Base-by-base conservation (phyloP, 92 coral and sea anemone species). In the Paramuricea clavata region DNA sequence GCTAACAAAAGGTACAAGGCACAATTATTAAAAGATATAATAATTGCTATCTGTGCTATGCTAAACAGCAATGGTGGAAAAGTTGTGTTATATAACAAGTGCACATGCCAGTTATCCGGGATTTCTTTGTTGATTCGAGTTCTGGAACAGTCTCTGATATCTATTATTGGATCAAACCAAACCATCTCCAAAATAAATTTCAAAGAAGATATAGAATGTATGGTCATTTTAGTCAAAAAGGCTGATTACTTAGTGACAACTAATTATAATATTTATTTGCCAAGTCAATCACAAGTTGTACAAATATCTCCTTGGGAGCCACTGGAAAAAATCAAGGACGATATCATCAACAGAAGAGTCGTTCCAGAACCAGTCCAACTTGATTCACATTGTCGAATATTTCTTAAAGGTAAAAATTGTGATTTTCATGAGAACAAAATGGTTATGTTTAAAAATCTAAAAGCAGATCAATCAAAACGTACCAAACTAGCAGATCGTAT, bases 401-500 rank as follows among this genome's bases (percentile, higher is more conserved):
- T 85, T 57, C 33, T 59, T 23, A n/a, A 22, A 0, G 0, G 21
- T 67, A 10, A 47, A 47, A 16, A 7, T 28, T 25, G 71, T 35
- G 76, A 49, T 35, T 5, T 78, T 1, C 47, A 0, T 8, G 78
- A 86, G 16, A 76, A 44, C 0, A 78, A 86, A 28, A 61, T 56
- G 30, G 79, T 47, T 27, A 35, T 43, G 15, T 68, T 86, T 30
- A 86, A 77, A 61, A 4, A 49, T 49, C 12, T 86, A 47, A 47
- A 64, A 78, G 57, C 85, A 33, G 71, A 5, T 28, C 28, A 64
- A 49, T 43, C 80, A n/a, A 82, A 75, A 50, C 12, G 62, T 49
- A 49, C 41, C 25, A 81, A 43, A 17, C 60, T 86, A 31, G 90
- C 85, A 4, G 65, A 28, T n/a, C 85, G 90, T 67, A 56, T 86